Conservation (phyloP, 2,888 invertebrate species). For the Ellobium chinense region DNA sequence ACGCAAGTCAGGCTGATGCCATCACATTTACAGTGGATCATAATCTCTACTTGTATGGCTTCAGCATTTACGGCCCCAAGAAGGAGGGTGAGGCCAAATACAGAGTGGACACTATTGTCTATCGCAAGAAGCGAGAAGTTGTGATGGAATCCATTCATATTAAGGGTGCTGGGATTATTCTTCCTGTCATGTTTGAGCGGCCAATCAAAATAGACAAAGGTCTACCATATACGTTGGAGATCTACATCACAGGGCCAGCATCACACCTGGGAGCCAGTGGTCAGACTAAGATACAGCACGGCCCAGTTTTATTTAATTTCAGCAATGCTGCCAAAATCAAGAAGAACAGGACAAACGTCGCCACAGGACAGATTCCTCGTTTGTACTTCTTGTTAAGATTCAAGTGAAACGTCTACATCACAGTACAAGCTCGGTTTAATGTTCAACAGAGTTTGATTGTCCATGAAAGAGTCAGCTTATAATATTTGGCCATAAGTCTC, state of each 20-base stretch:
- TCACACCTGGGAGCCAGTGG: constrained; percentile 49
- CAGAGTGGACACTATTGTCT: constrained; percentile 47
- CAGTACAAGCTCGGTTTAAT: too few species aligned
- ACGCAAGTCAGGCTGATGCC: constrained; percentile 44
- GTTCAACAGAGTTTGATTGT: too few species aligned
- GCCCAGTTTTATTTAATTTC: constrained; percentile 43
- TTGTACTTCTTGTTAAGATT: constrained; percentile 42
- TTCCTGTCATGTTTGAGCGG: constrained; percentile 50
- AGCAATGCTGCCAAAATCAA: constrained; percentile 45
- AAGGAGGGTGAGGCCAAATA: constrained; percentile 47
- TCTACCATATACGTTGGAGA: constrained; percentile 48
- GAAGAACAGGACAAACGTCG: constrained; percentile 41
- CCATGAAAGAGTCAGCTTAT: too few species aligned
- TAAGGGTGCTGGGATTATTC: constrained; percentile 50
- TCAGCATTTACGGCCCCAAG: constrained; percentile 50
- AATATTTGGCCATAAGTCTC: too few species aligned
- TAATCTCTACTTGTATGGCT: constrained; percentile 50
- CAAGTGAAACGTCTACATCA: too few species aligned
- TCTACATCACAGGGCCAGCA: constrained; percentile 48
- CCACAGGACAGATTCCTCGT: constrained; percentile 49
- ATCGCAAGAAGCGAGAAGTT: constrained; percentile 50
- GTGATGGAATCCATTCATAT: constrained; percentile 49
- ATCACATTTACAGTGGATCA: constrained; percentile 46
- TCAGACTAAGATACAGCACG: constrained; percentile 27
- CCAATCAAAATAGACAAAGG: constrained; percentile 48